A percentile compares a stretch with the other conserved stretches of the same genome.
These are phyloP conservation scores for Hyperopisus bebe DNA, from an alignment of 2,113 vertebrate species.

Conservation along the genomic window DNA sequence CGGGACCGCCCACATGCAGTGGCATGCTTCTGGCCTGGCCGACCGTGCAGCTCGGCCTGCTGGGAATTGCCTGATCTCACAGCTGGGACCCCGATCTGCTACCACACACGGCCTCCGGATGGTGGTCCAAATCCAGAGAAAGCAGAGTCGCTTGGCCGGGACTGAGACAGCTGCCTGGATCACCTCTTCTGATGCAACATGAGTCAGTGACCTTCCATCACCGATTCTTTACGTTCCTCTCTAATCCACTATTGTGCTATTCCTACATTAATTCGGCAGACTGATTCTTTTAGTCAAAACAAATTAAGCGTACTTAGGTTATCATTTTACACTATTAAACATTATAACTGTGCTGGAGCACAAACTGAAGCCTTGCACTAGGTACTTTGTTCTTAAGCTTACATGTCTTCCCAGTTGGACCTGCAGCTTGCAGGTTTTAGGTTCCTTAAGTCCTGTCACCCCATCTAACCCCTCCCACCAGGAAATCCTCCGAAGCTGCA, in stretches of 20 bases:
- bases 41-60: not conserved
- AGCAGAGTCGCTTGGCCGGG: not conserved
- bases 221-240: not conserved
- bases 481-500: too few species aligned
- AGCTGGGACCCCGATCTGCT: not conserved
- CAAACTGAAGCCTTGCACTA: not conserved
- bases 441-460: not conserved
- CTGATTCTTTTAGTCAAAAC: not conserved
- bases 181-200: not conserved
- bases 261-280: not conserved
- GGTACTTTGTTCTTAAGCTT: not conserved
- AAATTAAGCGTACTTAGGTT: not conserved
- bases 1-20: not conserved
- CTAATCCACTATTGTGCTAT: not conserved
- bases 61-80: not conserved
- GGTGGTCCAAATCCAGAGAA: not conserved
- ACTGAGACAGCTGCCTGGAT: not conserved
- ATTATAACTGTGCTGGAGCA: not conserved
- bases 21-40: not conserved
- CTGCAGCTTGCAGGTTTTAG: not conserved
- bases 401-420: not conserved
- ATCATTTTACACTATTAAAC: not conserved
- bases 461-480: not conserved
- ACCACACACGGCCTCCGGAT: not conserved
- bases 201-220: not conserved